These are phyloP conservation scores for Nebria brevicollis DNA, from an alignment of 2,888 invertebrate species.

Conservation along the genomic window DNA sequence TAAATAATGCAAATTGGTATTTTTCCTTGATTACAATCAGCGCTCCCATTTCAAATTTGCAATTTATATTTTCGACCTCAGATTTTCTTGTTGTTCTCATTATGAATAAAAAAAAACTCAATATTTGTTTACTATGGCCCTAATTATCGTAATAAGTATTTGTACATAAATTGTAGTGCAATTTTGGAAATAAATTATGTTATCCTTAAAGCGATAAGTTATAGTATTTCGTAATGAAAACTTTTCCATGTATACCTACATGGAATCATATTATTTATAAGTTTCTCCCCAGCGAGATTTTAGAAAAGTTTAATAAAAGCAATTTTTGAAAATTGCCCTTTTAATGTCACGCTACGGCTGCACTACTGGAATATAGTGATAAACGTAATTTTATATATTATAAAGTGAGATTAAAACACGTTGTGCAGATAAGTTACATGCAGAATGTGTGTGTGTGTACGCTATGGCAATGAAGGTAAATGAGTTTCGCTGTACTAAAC, in stretches of 20 bases:
- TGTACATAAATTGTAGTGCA: no score
- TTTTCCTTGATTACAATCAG: slow-evolving; percentile 21
- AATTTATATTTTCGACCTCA: slow-evolving; percentile 19
- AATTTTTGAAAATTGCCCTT: neutral
- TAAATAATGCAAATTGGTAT: slow-evolving; percentile 24
- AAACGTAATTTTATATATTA: neutral
- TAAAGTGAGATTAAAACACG: neutral
- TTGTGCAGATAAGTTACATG: neutral
- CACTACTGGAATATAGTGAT: neutral
- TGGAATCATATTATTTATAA: neutral
- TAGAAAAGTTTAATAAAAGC: neutral
- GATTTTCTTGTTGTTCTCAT: neutral
- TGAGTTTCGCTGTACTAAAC: neutral
- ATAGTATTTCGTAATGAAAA: no score
- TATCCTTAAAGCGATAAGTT: no score
- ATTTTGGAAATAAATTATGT: no score
- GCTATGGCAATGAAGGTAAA: neutral
- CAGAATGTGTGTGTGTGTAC: neutral
- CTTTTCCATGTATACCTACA: no score
- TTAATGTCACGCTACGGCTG: neutral
- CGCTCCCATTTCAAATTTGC: slow-evolving; percentile 10
- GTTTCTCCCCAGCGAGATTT: neutral
- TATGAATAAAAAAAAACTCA: no score
- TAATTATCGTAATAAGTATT: no score
- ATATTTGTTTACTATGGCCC: no score